phyloP scores from a whole-genome alignment of 2,797 vertebrate genomes.

The Anniella stebbinsi region DNA sequence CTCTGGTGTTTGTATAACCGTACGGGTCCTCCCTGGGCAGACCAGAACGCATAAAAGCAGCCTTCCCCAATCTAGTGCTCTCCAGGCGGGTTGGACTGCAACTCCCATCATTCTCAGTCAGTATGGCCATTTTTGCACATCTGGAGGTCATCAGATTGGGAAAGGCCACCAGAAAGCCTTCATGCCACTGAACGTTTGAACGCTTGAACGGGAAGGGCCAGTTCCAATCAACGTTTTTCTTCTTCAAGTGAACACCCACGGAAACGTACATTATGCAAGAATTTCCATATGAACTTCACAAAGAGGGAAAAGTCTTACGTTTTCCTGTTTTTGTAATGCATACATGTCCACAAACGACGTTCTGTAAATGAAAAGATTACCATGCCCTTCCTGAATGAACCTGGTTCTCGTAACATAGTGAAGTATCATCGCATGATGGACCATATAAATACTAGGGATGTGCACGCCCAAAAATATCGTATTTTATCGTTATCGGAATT shows the following conservation, averaged over 20 bases:
- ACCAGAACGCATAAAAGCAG: neutral
- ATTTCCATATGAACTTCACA: neutral
- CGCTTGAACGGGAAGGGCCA: neutral
- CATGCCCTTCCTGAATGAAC: neutral
- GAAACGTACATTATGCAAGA: neutral
- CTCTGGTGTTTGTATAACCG: conserved; percentile 23
- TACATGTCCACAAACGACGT: neutral
- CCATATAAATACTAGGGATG: too few species aligned
- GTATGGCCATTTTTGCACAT: neutral
- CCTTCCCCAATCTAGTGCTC: too few species aligned
- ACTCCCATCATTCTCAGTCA: too few species aligned
- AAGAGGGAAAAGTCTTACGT: neutral
- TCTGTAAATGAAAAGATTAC: neutral
- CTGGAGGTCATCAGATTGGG: neutral
- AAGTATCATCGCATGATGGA: neutral
- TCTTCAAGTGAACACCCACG: neutral
- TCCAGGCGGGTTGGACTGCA: too few species aligned
- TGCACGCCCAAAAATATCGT: too few species aligned
- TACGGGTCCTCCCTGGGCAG: neutral
- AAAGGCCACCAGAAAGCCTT: neutral
- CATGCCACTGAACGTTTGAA: neutral
- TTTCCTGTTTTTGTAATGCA: neutral
- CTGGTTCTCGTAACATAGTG: neutral
- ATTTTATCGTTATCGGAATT: too few species aligned
- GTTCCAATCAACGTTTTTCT: neutral